Evolutionary conservation across 2,888 invertebrate genomes (phyloP).

Genomic region (Drosophila phalerata): DNA sequence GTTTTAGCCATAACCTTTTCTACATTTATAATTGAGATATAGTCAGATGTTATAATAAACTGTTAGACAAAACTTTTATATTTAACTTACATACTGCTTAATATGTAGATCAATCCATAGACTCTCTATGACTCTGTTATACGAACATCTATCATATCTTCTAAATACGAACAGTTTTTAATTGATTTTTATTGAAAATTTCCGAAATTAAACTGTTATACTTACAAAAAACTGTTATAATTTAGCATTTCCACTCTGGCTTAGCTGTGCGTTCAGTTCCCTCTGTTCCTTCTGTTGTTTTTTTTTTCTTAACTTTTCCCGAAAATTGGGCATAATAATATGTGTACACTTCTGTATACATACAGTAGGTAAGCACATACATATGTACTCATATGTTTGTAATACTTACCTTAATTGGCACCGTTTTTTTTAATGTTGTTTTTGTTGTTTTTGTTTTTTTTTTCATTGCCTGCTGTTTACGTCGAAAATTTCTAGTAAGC

Average conservation of each 20-base stretch:
- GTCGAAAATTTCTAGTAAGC: conserved; percentile 63
- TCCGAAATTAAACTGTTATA: neutral
- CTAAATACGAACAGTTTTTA: neutral
- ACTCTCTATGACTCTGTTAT: too few relatives aligned
- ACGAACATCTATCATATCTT: too few relatives aligned
- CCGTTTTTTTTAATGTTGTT: conserved; percentile 28
- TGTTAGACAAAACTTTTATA: too few relatives aligned
- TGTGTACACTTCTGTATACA: neutral
- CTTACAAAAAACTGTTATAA: conserved; percentile 1
- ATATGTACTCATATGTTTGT: conserved; percentile 20
- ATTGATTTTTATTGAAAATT: neutral
- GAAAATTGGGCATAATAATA: conserved; percentile 17
- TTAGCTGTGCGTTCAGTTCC: neutral
- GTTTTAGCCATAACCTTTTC: too few relatives aligned
- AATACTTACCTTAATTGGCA: conserved; percentile 42
- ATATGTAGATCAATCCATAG: too few relatives aligned
- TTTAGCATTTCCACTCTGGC: neutral
- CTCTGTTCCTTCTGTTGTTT: conserved; percentile 3
- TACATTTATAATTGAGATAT: too few relatives aligned
- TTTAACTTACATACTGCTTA: too few relatives aligned
- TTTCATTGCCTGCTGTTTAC: conserved; percentile 40
- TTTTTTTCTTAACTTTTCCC: neutral
- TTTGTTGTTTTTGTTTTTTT: conserved; percentile 11
- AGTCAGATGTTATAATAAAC: too few relatives aligned
- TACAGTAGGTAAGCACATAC: neutral